Conservation (phyloP, 2,113 vertebrate genomes). For the Baryphthengus martii region DNA sequence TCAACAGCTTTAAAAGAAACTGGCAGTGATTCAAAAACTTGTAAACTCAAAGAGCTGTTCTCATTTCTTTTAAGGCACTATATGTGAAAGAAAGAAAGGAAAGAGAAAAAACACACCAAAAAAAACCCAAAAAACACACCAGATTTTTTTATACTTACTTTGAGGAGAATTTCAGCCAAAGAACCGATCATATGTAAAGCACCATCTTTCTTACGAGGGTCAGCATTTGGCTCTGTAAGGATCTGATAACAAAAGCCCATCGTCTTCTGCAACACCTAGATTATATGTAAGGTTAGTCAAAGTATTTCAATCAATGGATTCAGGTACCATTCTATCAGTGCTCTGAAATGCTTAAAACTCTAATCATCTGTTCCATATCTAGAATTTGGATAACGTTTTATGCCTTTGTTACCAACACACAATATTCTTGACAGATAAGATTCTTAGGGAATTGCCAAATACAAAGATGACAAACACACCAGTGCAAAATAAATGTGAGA, state of each 20-base stretch:
- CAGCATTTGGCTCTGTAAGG: constrained; percentile 88
- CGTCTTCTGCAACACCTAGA: constrained; percentile 94
- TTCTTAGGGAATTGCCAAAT: not conserved
- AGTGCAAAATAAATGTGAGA: not conserved
- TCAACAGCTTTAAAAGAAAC: not conserved
- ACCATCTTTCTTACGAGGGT: constrained; percentile 97
- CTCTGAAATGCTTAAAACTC: not conserved
- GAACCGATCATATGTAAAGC: constrained; percentile 99
- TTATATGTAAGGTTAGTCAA: not conserved
- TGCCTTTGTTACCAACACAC: not conserved
- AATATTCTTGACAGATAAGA: not conserved
- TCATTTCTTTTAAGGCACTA: not conserved
- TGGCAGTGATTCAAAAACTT: not conserved
- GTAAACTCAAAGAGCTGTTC: not conserved
- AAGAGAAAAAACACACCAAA: not conserved
- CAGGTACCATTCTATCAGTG: not conserved
- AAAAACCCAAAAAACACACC: not conserved
- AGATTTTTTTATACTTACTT: constrained; percentile 75
- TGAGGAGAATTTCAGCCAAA: constrained; percentile 95
- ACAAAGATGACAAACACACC: not conserved
- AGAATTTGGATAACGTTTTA: not conserved
- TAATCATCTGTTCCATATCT: not conserved
- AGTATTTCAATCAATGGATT: not conserved
- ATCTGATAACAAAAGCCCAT: constrained; percentile 99
- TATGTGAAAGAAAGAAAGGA: not conserved